Base-by-base conservation (phyloP, 2,797 vertebrate genomes). In the Esox lucius region DNA sequence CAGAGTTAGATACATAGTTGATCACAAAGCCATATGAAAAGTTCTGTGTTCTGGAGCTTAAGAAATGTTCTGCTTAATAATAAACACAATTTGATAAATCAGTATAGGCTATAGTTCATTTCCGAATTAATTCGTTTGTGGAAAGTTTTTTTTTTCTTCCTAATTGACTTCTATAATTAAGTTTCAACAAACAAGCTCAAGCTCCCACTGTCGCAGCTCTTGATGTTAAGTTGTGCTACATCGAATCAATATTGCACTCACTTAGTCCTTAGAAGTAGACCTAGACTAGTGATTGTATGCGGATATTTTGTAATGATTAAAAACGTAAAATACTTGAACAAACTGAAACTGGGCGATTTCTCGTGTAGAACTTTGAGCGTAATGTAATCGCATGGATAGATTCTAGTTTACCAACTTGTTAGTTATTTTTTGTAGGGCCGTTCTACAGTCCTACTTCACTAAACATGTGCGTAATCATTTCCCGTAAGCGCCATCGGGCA, bases 91-190 rank as follows among this genome's bases (percentile, higher is more conserved):
- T 59, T 59, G 8, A 59, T 59, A 22, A n/a, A 59, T 6, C 9
- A 9, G 56, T 24, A 24, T 39, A 2, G 17, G 6, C 51, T 56
- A 56, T 56, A 56, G 19, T 17, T n/a, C 0, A 56, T 56, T 56
- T 56, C 19, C 19, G 19, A 22, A 7, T 26, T 24, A 51, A 26
- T 28, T 24, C 51, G 7, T 70, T 48, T 13, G 16, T 51, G 24
- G 46, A 61, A 61, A 2, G 49, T 73, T 46, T 73, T 78, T 75
- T 64, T 73, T 64, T 70, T 75, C 68, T 80, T 46, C 59, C 64
- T 75, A 79, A 79, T 70, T 70, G 68, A 70, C 5, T 2, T 8
- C 11, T 24, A 3, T 59, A 26, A 53, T 35, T 53, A 16, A 51
- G 68, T 56, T 24, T 8, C 28, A 68, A 33, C 19, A 42, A 46